A percentile compares a stretch with the other conserved stretches of the same genome.
Conservation (phyloP, 2,113 vertebrate genomes). For the Glaucidium brasilianum region DNA sequence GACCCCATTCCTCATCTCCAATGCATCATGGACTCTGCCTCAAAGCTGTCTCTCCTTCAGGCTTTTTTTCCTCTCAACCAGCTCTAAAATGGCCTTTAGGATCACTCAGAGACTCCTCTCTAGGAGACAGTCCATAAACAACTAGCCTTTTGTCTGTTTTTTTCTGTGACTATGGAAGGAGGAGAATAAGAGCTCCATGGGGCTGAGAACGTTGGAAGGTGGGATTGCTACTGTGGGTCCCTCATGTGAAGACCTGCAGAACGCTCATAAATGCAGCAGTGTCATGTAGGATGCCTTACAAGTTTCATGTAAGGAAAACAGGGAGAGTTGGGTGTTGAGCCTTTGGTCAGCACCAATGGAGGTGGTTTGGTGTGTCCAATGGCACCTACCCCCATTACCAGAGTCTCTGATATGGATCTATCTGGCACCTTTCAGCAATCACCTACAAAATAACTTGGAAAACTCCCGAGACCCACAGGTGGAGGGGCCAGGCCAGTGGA, state of each 20-base stretch:
- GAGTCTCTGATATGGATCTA: background rate
- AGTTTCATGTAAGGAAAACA: background rate
- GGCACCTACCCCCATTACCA: background rate
- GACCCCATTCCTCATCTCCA: background rate
- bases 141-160: background rate
- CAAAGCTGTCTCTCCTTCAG: background rate
- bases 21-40: background rate
- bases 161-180: background rate
- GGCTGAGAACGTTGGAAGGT: background rate
- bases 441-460: background rate
- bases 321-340: background rate
- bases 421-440: background rate
- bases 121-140: background rate
- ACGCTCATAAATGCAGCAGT: accelerated
- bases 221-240: background rate
- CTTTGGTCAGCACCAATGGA: background rate
- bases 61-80: background rate
- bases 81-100: background rate
- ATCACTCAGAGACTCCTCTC: background rate
- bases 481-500: background rate
- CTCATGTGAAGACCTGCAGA: background rate
- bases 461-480: background rate
- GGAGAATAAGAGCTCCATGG: background rate
- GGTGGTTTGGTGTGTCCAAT: background rate
- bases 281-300: background rate